Conservation (phyloP, 2,797 vertebrate genomes). For the Onychomys arenicola region DNA sequence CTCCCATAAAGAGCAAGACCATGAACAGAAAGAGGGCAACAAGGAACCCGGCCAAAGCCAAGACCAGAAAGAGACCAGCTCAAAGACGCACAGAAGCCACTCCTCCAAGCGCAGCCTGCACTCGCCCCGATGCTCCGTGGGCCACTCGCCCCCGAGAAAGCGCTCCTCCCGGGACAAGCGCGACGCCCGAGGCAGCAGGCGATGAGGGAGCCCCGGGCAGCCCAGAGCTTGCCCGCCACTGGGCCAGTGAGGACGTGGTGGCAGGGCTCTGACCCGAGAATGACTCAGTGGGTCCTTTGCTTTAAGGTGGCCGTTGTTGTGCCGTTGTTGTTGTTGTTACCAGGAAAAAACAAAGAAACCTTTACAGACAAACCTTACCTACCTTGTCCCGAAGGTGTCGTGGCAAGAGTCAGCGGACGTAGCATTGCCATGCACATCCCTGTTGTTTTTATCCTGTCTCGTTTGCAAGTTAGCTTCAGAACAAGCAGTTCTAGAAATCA, state of each 20-base stretch:
- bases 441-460: slow-evolving; percentile 15
- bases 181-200: slow-evolving; percentile 81
- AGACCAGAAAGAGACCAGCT: slow-evolving; percentile 85
- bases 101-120: slow-evolving; percentile 86
- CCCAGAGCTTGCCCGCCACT: background rate
- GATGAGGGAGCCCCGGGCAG: slow-evolving; percentile 73
- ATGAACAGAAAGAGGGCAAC: slow-evolving; percentile 84
- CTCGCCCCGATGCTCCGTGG: slow-evolving; percentile 70
- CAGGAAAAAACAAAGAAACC: background rate
- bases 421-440: background rate
- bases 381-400: background rate
- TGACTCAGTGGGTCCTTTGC: slow-evolving; percentile 45
- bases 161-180: slow-evolving; percentile 85
- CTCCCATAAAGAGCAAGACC: slow-evolving; percentile 87
- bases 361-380: background rate
- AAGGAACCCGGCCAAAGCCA: slow-evolving; percentile 84
- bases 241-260: slow-evolving; percentile 9
- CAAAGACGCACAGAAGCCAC: slow-evolving; percentile 86
- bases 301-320: background rate
- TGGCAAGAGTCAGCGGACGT: background rate
- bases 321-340: background rate
- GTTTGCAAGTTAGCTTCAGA: slow-evolving; percentile 66
- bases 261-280: slow-evolving; percentile 59
- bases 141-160: slow-evolving; percentile 80
- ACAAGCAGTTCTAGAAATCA: slow-evolving; percentile 42